Evolutionary conservation across 2,797 vertebrate genomes (phyloP), one percentile per base, ranked within the genome.

Genomic region (Astyanax mexicanus): DNA sequence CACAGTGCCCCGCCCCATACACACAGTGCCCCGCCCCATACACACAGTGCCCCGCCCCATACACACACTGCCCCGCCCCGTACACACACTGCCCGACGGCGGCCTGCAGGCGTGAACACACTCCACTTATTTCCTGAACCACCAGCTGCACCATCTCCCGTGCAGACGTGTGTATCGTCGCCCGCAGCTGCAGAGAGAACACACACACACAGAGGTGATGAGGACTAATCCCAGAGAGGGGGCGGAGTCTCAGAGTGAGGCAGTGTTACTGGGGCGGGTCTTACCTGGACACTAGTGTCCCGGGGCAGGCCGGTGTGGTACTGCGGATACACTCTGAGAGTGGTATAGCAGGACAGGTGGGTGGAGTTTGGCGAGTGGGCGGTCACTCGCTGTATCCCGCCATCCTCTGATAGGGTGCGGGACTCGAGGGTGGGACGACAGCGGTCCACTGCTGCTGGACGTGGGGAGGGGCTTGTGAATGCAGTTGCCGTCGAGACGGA

Each of bases 211-310:
- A 23, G 29, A 32, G 29, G 29, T 32, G 5, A 32, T 32, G 32
- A 32, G 29, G 29, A 5, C 29, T 29, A 32, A 32, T 32, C 29
- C 32, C 5, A 32, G 5, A 2, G n/a, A n/a, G n/a, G n/a, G n/a
- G n/a, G n/a, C n/a, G n/a, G n/a, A n/a, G n/a, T n/a, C n/a, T n/a
- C n/a, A n/a, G n/a, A n/a, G n/a, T n/a, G n/a, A n/a, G n/a, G n/a
- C n/a, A n/a, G n/a, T n/a, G n/a, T n/a, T n/a, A n/a, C n/a, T n/a
- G n/a, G n/a, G n/a, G n/a, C n/a, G 2, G 32, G 2, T 32, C 32
- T 64, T 91, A 97, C 96, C 95, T 96, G 96, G 19, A 97, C 91
- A 38, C 91, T 95, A 86, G 94, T 96, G 55, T 96, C 95, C 86
- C 94, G 93, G 51, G 95, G 94, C 82, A 97, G 92, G 61, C 96